Evolutionary conservation across 2,888 invertebrate genomes (phyloP).

Genomic region (Odontocerum albicorne): DNA sequence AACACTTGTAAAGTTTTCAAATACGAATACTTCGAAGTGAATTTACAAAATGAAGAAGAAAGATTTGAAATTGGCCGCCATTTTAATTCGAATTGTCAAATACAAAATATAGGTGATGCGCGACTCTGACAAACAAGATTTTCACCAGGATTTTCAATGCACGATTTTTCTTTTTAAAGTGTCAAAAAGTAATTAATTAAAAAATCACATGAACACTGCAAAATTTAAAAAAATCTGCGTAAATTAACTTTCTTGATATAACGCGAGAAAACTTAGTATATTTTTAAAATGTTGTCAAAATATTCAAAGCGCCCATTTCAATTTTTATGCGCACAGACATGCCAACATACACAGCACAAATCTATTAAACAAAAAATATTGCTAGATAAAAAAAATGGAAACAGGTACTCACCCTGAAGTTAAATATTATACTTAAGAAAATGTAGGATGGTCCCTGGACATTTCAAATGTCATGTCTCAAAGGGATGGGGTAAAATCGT

Average conservation of each 20-base stretch:
- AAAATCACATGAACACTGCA: not conserved
- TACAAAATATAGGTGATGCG: constrained; percentile 36
- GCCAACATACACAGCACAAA: no score
- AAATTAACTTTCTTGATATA: no score
- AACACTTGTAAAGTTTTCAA: not conserved
- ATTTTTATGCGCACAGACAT: constrained; percentile 45
- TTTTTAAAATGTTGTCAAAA: constrained; percentile 38
- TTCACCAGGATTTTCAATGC: constrained; percentile 12
- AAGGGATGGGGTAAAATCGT: no score
- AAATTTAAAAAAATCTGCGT: not conserved
- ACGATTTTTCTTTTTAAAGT: no score
- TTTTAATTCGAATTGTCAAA: constrained; percentile 54
- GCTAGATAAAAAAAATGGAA: no score
- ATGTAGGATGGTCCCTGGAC: no score
- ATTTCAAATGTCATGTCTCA: no score
- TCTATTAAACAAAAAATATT: no score
- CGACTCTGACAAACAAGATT: constrained; percentile 25
- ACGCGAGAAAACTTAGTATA: constrained; percentile 35
- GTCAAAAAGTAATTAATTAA: constrained; percentile 1
- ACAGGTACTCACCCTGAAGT: no score
- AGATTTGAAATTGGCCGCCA: constrained; percentile 57
- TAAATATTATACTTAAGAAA: no score
- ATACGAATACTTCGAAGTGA: not conserved
- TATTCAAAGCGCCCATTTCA: constrained; percentile 56
- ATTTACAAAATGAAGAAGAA: constrained; percentile 13